These are phyloP conservation scores for Podarcis lilfordi DNA, from an alignment of 2,797 vertebrate genomes.

Conservation along the genomic window DNA sequence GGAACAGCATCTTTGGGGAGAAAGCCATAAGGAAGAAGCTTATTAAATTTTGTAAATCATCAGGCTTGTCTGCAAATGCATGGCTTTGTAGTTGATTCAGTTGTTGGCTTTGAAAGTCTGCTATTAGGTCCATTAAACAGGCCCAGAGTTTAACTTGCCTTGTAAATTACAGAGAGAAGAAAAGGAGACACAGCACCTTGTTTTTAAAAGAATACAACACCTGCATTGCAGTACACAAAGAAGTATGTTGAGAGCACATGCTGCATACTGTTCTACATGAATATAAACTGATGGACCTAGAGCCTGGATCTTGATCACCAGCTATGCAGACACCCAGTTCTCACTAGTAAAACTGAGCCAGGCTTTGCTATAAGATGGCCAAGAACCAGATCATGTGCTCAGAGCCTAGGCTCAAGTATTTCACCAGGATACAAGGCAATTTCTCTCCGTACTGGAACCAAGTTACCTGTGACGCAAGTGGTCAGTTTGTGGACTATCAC, in stretches of 20 bases:
- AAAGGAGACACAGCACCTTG: constrained; percentile 37
- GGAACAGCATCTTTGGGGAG: constrained; percentile 56
- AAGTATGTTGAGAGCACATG: background rate
- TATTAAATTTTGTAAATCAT: constrained; percentile 76
- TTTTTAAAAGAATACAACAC: constrained; percentile 15
- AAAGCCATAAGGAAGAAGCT: constrained; percentile 47
- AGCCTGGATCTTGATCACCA: constrained; percentile 9
- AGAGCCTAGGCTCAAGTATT: background rate
- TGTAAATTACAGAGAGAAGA: constrained; percentile 70
- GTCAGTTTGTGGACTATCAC: too few species aligned
- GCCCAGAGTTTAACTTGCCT: constrained; percentile 66
- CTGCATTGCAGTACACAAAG: constrained; percentile 6
- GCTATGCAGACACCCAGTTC: background rate
- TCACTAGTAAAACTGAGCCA: background rate
- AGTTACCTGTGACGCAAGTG: too few species aligned
- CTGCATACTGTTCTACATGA: background rate
- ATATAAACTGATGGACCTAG: background rate
- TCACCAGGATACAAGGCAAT: background rate
- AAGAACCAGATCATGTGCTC: background rate
- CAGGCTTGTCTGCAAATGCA: constrained; percentile 64
- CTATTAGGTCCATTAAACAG: constrained; percentile 71
- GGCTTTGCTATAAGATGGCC: background rate
- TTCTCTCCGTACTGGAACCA: background rate
- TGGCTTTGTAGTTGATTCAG: constrained; percentile 66
- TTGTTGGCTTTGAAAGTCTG: constrained; percentile 70